phyloP scores from a whole-genome alignment of 64 coral and sea anemone species.

The Pachyseris speciosa region DNA sequence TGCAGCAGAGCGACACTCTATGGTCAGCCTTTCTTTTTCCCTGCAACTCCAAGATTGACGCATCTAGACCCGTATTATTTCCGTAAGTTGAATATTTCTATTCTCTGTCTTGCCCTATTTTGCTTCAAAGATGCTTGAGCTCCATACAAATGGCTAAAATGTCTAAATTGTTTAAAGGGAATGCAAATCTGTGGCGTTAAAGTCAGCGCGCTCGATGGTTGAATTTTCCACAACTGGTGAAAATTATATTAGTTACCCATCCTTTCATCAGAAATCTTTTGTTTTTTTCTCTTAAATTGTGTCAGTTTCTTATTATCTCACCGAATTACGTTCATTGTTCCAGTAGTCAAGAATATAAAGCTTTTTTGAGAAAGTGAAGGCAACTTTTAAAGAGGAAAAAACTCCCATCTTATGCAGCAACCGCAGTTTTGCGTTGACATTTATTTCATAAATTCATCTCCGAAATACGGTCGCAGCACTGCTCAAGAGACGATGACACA shows the following conservation, averaged over 20 bases:
- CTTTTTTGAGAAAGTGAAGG: background rate
- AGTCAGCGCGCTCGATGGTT: background rate
- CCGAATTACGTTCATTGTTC: background rate
- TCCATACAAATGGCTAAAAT: too few relatives aligned
- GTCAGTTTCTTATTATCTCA: background rate
- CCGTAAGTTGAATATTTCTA: background rate
- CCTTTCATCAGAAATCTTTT: slow-evolving; percentile 2
- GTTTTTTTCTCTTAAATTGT: background rate
- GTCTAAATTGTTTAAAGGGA: too few relatives aligned
- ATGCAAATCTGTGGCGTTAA: background rate
- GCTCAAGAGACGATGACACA: background rate
- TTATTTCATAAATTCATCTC: background rate
- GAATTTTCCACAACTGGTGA: background rate
- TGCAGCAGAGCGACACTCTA: background rate
- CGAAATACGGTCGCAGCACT: background rate
- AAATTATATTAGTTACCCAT: background rate
- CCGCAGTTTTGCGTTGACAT: too few relatives aligned
- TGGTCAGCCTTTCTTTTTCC: background rate
- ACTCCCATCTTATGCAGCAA: background rate
- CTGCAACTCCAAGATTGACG: background rate
- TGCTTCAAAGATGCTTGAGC: too few relatives aligned
- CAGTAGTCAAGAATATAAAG: background rate
- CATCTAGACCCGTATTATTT: background rate
- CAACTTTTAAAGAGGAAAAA: background rate
- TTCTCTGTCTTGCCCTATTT: background rate